These are phyloP conservation scores for Erynnis tages DNA, from an alignment of 2,888 invertebrate species.

Conservation along the genomic window DNA sequence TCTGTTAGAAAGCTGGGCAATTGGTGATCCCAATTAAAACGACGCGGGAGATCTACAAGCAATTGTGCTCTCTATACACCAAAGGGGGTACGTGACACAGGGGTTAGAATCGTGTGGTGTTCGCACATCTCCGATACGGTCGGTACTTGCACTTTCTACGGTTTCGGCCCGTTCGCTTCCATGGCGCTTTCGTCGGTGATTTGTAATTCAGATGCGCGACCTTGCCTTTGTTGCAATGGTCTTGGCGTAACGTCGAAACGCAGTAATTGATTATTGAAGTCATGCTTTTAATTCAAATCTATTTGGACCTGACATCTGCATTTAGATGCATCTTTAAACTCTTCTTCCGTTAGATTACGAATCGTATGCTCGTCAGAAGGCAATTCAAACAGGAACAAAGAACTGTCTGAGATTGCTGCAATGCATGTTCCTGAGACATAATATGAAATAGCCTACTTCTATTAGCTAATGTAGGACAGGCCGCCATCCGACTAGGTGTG, in stretches of 20 bases:
- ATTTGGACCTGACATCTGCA: too few species aligned
- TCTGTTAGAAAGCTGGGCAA: constrained; percentile 23
- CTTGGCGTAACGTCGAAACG: constrained; percentile 62
- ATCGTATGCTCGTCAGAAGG: too few species aligned
- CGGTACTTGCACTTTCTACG: constrained; percentile 67
- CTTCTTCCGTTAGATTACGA: too few species aligned
- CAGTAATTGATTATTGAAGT: constrained; percentile 63
- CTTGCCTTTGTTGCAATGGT: constrained; percentile 39
- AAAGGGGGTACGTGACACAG: neutral
- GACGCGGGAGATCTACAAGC: constrained; percentile 2
- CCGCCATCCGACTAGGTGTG: too few species aligned
- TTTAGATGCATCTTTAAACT: too few species aligned
- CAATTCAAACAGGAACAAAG: too few species aligned
- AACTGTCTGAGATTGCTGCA: too few species aligned
- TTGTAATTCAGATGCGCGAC: constrained; percentile 52
- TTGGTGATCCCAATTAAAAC: constrained; percentile 26
- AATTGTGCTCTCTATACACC: neutral
- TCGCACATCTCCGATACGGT: constrained; percentile 21
- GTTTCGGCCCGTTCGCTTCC: constrained; percentile 38
- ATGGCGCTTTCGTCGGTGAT: constrained; percentile 48
- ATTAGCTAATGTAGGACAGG: too few species aligned
- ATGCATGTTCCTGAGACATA: too few species aligned
- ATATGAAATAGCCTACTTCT: too few species aligned
- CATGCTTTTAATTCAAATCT: too few species aligned
- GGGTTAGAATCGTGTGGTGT: neutral